Evolutionary conservation across 2,113 vertebrate species (phyloP).

Genomic region (Diadophis punctatus): DNA sequence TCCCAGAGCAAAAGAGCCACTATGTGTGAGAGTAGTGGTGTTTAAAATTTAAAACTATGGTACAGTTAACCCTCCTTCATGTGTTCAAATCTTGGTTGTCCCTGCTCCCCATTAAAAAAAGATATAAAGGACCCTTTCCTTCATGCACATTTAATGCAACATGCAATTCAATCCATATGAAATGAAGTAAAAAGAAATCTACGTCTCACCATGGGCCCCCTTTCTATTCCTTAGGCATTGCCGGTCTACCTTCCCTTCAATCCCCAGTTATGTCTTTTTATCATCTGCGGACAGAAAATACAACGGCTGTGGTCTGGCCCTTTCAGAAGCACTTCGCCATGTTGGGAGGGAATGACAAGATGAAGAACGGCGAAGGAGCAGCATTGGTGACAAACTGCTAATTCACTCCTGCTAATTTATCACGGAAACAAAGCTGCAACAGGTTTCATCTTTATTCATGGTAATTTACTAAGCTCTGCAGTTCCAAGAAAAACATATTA

Average conservation of each 20-base stretch:
- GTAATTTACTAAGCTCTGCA: slow-evolving; percentile 23
- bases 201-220: neutral
- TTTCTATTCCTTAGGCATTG: neutral
- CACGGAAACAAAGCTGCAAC: neutral
- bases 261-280: slow-evolving; percentile 1
- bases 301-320: neutral
- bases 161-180: neutral
- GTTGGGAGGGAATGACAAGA: slow-evolving; percentile 8
- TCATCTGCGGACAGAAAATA: slow-evolving; percentile 20
- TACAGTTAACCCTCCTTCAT: neutral
- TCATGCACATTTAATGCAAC: neutral
- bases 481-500: slow-evolving; percentile 7
- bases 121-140: neutral
- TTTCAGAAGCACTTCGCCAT: slow-evolving; percentile 10
- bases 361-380: neutral
- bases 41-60: neutral
- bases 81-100: neutral
- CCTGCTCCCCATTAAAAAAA: neutral
- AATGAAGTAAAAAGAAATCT: neutral
- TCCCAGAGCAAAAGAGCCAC: neutral
- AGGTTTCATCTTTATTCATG: slow-evolving; percentile 25
- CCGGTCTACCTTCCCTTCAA: neutral
- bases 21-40: neutral
- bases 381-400: slow-evolving; percentile 5
- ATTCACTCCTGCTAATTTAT: slow-evolving; percentile 5